Conservation (phyloP, 2,888 invertebrate species). For the Parapristionchus giblindavisi region DNA sequence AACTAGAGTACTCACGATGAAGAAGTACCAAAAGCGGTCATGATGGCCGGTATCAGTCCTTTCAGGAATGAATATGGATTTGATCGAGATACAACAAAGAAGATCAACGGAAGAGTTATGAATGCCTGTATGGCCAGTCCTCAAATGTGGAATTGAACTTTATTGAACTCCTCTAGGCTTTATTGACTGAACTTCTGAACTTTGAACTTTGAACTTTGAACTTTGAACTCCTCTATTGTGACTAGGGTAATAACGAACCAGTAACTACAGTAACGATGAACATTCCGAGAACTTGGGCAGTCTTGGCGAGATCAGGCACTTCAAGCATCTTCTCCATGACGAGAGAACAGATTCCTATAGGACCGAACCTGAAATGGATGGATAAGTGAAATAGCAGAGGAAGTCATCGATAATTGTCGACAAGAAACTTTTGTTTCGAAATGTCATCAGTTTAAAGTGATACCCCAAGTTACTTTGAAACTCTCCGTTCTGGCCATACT, state of each 20-base stretch:
- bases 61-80: slow-evolving; percentile 53
- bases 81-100: slow-evolving; percentile 74
- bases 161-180: too few relatives aligned
- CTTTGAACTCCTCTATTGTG: too few relatives aligned
- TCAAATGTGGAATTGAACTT: slow-evolving; percentile 61
- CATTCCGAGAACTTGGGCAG: slow-evolving; percentile 76
- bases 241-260: slow-evolving; percentile 58
- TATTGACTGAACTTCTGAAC: too few relatives aligned
- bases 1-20: slow-evolving; percentile 74
- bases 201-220: too few relatives aligned
- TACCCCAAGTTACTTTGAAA: too few relatives aligned
- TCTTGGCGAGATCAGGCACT: slow-evolving; percentile 72
- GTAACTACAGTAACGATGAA: slow-evolving; percentile 76
- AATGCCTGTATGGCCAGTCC: slow-evolving; percentile 76
- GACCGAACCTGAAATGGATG: slow-evolving; percentile 75
- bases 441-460: too few relatives aligned
- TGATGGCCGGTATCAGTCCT: slow-evolving; percentile 78
- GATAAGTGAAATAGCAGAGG: neutral
- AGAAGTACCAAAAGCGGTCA: slow-evolving; percentile 77
- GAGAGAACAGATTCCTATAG: slow-evolving; percentile 78
- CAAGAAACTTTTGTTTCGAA: too few relatives aligned
- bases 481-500: too few relatives aligned
- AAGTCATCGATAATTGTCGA: neutral
- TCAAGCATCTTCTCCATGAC: slow-evolving; percentile 78
- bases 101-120: slow-evolving; percentile 75